A percentile compares a stretch with the other conserved stretches of the same genome.
Conservation (phyloP, 2,113 vertebrate genomes). For the Panurus biarmicus region DNA sequence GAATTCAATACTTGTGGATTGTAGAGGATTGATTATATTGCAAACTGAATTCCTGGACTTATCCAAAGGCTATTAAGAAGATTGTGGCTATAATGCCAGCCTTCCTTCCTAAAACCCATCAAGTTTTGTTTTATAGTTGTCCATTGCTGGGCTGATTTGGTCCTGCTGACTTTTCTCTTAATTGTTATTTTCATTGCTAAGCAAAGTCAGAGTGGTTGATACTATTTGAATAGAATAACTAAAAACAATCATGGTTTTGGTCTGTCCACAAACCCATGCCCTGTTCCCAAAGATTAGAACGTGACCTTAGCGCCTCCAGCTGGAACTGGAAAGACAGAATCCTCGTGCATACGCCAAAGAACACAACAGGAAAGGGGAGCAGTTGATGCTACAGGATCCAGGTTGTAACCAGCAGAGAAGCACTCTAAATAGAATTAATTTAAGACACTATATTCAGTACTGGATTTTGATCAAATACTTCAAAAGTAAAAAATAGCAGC, state of each 20-base stretch:
- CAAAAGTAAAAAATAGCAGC: conserved; percentile 6
- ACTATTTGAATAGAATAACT: neutral
- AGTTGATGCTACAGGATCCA: neutral
- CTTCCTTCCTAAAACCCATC: neutral
- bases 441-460: neutral
- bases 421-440: neutral
- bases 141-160: neutral
- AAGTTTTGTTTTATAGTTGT: neutral
- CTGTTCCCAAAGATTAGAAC: neutral
- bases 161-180: neutral
- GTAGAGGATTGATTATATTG: conserved; percentile 18
- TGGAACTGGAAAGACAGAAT: rapidly evolving
- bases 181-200: neutral
- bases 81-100: neutral
- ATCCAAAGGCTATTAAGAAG: neutral
- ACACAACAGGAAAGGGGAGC: neutral
- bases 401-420: neutral
- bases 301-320: neutral
- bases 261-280: neutral
- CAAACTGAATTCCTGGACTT: neutral
- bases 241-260: neutral
- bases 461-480: conserved; percentile 29
- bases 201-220: neutral
- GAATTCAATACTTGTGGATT: conserved; percentile 29
- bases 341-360: rapidly evolving